These are phyloP conservation scores for Scaptomyza graminum DNA, from an alignment of 1,140 invertebrate genomes.

Conservation along the genomic window DNA sequence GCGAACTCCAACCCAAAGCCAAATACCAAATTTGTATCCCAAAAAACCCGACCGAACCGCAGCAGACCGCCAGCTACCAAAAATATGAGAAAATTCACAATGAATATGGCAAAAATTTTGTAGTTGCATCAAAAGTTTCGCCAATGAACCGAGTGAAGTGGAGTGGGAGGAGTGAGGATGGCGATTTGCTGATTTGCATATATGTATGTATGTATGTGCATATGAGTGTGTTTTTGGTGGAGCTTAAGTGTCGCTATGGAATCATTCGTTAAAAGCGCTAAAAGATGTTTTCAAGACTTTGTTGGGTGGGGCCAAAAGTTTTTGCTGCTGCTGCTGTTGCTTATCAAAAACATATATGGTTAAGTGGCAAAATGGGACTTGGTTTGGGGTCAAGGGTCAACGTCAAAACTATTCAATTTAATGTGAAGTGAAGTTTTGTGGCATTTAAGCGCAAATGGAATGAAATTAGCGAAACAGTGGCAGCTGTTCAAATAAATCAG, in stretches of 20 bases:
- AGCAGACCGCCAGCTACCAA: background rate
- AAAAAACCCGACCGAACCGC: constrained; percentile 14
- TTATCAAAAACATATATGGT: constrained; percentile 48
- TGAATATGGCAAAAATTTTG: constrained; percentile 74
- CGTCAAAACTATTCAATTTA: constrained; percentile 52
- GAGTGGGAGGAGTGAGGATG: background rate
- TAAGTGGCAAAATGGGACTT: constrained; percentile 2
- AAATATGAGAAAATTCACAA: constrained; percentile 46
- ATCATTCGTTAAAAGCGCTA: constrained; percentile 43
- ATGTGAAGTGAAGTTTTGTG: constrained; percentile 52
- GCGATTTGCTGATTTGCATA: too few relatives aligned
- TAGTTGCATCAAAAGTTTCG: constrained; percentile 61
- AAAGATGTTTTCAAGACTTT: constrained; percentile 34
- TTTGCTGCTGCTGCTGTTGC: constrained; percentile 11
- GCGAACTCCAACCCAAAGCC: constrained; percentile 27
- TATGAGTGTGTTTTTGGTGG: constrained; percentile 1
- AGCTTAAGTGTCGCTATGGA: constrained; percentile 49
- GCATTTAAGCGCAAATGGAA: constrained; percentile 69
- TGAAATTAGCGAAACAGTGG: constrained; percentile 64
- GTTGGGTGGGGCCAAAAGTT: constrained; percentile 12
- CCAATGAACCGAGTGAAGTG: background rate
- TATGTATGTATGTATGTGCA: background rate
- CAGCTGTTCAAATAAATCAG: constrained; percentile 3
- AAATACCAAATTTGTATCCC: constrained; percentile 41
- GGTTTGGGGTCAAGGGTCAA: constrained; percentile 33